Base-by-base conservation (phyloP, 2,113 vertebrate genomes). In the Phasianus colchicus region DNA sequence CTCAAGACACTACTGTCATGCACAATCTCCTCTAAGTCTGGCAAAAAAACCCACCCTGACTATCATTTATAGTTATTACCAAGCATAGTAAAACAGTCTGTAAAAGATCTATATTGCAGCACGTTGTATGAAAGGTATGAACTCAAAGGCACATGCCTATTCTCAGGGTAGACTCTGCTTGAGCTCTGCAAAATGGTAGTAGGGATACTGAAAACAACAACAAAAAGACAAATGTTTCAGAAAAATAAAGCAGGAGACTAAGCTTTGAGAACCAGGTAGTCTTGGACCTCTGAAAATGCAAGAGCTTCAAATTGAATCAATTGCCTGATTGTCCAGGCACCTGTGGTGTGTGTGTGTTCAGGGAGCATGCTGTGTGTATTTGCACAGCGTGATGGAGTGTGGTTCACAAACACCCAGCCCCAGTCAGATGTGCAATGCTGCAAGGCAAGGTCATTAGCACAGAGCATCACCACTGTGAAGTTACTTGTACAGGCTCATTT, bases 341-440 rank as follows among this genome's bases (percentile, higher is more conserved):
- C 24, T 63, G 14, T 8, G 34, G 6, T 38, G 45, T 29, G 0
- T 42, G 34, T 45, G 20, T 64, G 10, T 64, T 36, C 36, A 40
- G 36, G 13, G 24, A 45, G 32, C 16, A 34, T 43, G 50, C 21
- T 64, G 58, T 11, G 15, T 60, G 4, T 22, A n/a, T 12, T 36
- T 69, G 16, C 25, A 34, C 8, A 36, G 30, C 11, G 6, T 18
- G 43, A 38, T 54, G 42, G 38, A 30, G 8, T 5, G 5, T 7
- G 5, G 8, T 18, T 70, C 55, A 73, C 21, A 57, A 77, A 30
- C 18, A 77, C 0, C 0, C n/a, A 74, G 27, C 7, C 27, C 13
- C 27, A 58, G n/a, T 15, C 54, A 8, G 13, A 25, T 63, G 36
- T 70, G 30, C 50, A 24, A 9, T 38, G 32, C 43, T 70, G 55